phyloP scores from a whole-genome alignment of 2,797 vertebrate species.

The Psittacula echo region DNA sequence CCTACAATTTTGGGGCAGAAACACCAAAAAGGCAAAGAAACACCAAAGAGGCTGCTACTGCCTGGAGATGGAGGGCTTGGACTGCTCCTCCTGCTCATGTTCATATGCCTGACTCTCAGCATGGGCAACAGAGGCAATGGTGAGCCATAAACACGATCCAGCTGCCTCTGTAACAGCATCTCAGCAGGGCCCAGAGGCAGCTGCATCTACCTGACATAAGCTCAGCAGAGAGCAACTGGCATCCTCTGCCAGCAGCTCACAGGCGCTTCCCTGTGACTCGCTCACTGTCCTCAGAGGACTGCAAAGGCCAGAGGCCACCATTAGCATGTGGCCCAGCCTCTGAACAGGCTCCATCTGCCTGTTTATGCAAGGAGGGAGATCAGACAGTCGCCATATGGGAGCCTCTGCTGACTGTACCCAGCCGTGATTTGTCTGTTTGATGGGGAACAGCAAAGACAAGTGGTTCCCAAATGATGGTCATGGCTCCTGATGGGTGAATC shows the following conservation, averaged over 20 bases:
- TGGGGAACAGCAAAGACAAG: neutral
- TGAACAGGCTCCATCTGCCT: neutral
- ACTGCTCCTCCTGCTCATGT: neutral
- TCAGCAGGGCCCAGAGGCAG: neutral
- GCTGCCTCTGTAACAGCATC: neutral
- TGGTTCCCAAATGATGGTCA: neutral
- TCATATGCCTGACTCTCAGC: neutral
- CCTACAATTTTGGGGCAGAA: neutral
- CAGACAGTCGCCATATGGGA: neutral
- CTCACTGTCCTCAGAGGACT: neutral
- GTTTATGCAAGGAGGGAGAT: neutral
- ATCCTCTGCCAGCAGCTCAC: neutral
- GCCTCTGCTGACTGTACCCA: neutral
- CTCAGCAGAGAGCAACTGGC: neutral
- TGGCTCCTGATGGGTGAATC: neutral
- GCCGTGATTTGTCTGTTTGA: neutral
- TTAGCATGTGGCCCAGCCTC: neutral
- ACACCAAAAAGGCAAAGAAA: neutral
- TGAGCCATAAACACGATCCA: neutral
- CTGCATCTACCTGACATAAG: neutral
- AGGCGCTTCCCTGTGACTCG: neutral
- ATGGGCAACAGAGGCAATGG: neutral
- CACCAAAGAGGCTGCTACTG: neutral
- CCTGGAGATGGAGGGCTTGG: neutral
- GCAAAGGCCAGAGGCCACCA: neutral